phyloP scores from a whole-genome alignment of 2,113 vertebrate genomes.

The Periophthalmus modestus region DNA sequence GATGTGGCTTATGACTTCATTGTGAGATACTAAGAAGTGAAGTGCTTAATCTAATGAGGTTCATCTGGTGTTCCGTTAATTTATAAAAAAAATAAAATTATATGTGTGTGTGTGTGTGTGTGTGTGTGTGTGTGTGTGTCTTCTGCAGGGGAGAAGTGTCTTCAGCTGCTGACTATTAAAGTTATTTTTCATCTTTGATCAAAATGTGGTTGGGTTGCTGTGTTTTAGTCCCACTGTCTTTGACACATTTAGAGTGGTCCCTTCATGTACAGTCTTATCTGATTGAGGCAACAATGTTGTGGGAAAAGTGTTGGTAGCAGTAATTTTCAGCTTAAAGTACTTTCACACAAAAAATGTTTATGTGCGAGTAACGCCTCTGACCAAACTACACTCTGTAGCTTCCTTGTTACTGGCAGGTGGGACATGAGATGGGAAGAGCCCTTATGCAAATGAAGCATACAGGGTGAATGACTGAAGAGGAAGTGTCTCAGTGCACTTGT shows the following conservation, averaged over 20 bases:
- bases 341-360: slow-evolving; percentile 3
- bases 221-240: background rate
- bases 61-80: no score
- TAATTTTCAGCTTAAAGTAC: background rate
- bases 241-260: slow-evolving; percentile 25
- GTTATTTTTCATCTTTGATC: slow-evolving; percentile 8
- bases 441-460: slow-evolving; percentile 66
- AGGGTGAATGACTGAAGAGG: slow-evolving; percentile 52
- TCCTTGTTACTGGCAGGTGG: slow-evolving; percentile 32
- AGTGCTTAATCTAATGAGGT: slow-evolving; percentile 36
- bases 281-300: background rate
- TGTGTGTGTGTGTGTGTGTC: no score
- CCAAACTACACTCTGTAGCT: slow-evolving; percentile 13
- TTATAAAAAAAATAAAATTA: no score
- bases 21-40: slow-evolving; percentile 69
- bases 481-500: slow-evolving; percentile 69
- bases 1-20: slow-evolving; percentile 74
- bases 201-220: slow-evolving; percentile 47
- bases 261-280: background rate
- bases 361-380: background rate
- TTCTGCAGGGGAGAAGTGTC: slow-evolving; percentile 54
- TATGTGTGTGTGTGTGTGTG: no score
- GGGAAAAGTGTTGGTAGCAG: background rate
- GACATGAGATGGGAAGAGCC: slow-evolving; percentile 48
- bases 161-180: slow-evolving; percentile 26